A percentile compares a stretch with the other conserved stretches of the same genome.
phyloP scores from a whole-genome alignment of 2,888 invertebrate species.

The Drosophila borborema region DNA sequence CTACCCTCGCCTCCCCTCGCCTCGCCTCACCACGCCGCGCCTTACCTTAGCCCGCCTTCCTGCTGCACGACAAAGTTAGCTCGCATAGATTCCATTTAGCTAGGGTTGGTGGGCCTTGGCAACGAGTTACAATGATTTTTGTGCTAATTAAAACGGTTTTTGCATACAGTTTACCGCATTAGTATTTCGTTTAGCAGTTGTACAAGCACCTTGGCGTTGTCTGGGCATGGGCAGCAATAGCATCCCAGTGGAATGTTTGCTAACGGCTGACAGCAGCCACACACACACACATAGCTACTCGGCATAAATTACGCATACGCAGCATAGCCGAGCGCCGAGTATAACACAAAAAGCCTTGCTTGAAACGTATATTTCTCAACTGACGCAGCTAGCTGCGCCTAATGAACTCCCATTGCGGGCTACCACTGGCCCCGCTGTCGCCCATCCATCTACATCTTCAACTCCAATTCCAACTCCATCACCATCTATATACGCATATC shows the following conservation, averaged over 20 bases:
- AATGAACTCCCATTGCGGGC: conserved; percentile 71
- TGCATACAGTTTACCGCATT: conserved; percentile 81
- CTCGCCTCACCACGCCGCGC: not conserved
- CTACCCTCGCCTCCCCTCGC: too few relatives aligned
- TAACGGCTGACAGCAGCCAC: conserved; percentile 23
- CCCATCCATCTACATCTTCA: conserved; percentile 21
- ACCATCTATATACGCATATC: conserved; percentile 4
- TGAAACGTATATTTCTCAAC: conserved; percentile 64
- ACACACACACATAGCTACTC: not conserved
- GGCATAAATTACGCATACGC: conserved; percentile 76
- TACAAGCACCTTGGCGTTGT: conserved; percentile 69
- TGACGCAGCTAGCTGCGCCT: conserved; percentile 63
- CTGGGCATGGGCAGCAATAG: conserved; percentile 26
- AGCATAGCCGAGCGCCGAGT: conserved; percentile 42
- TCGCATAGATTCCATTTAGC: conserved; percentile 22
- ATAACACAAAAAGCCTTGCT: conserved; percentile 48
- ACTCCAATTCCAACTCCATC: not conserved
- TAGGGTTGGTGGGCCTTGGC: not conserved
- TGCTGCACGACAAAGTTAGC: conserved; percentile 8
- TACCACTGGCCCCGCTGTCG: conserved; percentile 27
- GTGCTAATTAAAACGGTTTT: conserved; percentile 83
- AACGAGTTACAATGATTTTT: conserved; percentile 81
- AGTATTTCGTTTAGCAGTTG: conserved; percentile 79
- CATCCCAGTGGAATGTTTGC: conserved; percentile 52
- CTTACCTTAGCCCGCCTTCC: not conserved